Evolutionary conservation across 2,888 invertebrate genomes (phyloP).

Genomic region (Drosophila algonquin): DNA sequence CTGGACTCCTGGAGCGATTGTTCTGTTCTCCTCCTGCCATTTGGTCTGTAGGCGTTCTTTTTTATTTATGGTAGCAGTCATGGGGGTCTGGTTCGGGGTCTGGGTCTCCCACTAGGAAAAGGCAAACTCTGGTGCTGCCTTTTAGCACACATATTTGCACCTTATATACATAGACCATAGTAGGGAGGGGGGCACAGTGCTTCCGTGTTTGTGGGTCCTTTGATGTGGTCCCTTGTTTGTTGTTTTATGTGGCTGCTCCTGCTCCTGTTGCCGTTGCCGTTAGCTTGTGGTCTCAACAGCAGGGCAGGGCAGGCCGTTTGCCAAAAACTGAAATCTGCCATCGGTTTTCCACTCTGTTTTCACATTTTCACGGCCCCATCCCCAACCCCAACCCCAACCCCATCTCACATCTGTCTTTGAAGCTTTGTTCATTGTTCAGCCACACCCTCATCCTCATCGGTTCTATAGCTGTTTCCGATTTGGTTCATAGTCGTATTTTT

Average conservation of each 20-base stretch:
- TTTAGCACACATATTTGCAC: slow-evolving; percentile 57
- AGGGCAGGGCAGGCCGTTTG: slow-evolving; percentile 31
- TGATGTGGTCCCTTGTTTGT: slow-evolving; percentile 43
- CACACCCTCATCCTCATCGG: slow-evolving; percentile 27
- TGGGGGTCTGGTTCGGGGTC: not conserved
- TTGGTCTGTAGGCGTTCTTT: slow-evolving; percentile 7
- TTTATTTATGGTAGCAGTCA: slow-evolving; percentile 30
- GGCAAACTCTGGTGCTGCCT: slow-evolving; percentile 14
- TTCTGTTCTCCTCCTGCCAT: not conserved
- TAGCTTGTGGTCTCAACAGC: slow-evolving; percentile 30
- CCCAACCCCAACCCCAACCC: not conserved
- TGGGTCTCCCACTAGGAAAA: slow-evolving; percentile 7
- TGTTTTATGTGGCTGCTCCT: slow-evolving; percentile 14
- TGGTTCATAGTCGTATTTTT: slow-evolving; percentile 4
- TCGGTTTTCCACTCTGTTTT: slow-evolving; percentile 39
- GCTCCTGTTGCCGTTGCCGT: slow-evolving; percentile 12
- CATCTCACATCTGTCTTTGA: slow-evolving; percentile 7
- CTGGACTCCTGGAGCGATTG: slow-evolving; percentile 8
- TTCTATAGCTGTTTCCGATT: slow-evolving; percentile 16
- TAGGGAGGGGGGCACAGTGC: not conserved
- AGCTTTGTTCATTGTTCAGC: slow-evolving; percentile 42
- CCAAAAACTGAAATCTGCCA: slow-evolving; percentile 46
- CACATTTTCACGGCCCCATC: slow-evolving; percentile 2
- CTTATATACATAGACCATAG: slow-evolving; percentile 11
- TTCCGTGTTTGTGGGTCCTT: slow-evolving; percentile 28